Conservation (phyloP, 2,888 invertebrate genomes). For the Anoncus sp. region DNA sequence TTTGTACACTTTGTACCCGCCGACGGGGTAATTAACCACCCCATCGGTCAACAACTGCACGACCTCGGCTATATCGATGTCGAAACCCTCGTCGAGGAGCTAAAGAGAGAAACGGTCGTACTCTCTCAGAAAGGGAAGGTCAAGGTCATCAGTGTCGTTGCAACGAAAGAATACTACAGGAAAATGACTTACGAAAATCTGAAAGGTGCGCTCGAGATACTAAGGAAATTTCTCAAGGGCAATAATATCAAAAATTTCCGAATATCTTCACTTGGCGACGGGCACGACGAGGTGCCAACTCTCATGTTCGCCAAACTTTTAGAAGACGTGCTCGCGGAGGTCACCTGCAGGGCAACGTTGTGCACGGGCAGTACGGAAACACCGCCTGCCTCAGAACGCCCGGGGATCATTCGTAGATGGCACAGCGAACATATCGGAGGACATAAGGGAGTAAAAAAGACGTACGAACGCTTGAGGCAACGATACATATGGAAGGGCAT, state of each 20-base stretch:
- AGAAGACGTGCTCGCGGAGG: not conserved
- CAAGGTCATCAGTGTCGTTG: not conserved
- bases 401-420: not conserved
- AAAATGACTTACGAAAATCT: not conserved
- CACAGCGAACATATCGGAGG: constrained; percentile 43
- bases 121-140: not conserved
- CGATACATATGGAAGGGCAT: constrained; percentile 54
- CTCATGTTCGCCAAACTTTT: not conserved
- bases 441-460: constrained; percentile 53
- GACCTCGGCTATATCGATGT: not conserved
- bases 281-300: constrained; percentile 8
- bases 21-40: not conserved
- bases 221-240: not conserved
- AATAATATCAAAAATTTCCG: not conserved
- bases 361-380: not conserved
- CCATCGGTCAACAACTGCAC: not conserved
- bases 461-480: constrained; percentile 41
- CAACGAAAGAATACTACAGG: not conserved
- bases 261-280: not conserved
- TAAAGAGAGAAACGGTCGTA: not conserved
- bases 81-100: not conserved
- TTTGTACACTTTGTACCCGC: not conserved
- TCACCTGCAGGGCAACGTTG: not conserved
- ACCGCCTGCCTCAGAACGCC: not conserved
- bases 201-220: not conserved